Evolutionary conservation across 2,888 invertebrate species (phyloP), one percentile per base, ranked within the genome.

Genomic region (Epirrhoe tristata): DNA sequence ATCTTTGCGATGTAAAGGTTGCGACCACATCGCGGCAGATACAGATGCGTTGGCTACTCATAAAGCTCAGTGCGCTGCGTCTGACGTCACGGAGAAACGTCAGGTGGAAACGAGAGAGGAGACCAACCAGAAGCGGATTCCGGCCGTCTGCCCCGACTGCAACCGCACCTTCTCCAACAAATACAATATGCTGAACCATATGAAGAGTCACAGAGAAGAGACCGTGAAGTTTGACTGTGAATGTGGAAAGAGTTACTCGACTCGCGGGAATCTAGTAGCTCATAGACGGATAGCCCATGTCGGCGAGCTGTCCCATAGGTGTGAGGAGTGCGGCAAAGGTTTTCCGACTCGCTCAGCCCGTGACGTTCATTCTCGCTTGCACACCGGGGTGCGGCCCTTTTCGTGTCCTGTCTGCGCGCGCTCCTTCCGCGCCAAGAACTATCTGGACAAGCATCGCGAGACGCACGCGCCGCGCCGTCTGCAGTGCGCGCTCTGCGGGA

Each of bases 91-190:
- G n/a, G 24, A 10, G 6, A n/a, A 56, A 6, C 12, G 2, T 31
- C 6, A 32, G 10, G 36, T 3, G 36, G 32, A 16, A 32, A 14
- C 1, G 5, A 8, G 16, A 8, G 48, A 50, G 0, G 76, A 84
- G 14, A 71, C 58, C 14, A 69, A 85, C 60, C 87, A 87, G 69
- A 89, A 88, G 66, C 82, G 83, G 62, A 86, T 88, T 14, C 89
- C 90, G 0, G 91, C 89, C 12, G 83, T 85, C 4, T 95, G 95
- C 63, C 85, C 88, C 0, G 87, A 91, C 12, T 95, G 95, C 73
- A 88, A 91, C 59, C 91, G 88, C 73, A 85, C 81, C 0, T 94
- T 94, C 74, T 84, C 87, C 62, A 86, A 94, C 81, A 88, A 94
- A 82, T 87, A 94, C 86, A 80, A 91, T 80, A 86, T 88, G 91